phyloP scores from a whole-genome alignment of 2,797 vertebrate genomes.

The Mycteria americana region DNA sequence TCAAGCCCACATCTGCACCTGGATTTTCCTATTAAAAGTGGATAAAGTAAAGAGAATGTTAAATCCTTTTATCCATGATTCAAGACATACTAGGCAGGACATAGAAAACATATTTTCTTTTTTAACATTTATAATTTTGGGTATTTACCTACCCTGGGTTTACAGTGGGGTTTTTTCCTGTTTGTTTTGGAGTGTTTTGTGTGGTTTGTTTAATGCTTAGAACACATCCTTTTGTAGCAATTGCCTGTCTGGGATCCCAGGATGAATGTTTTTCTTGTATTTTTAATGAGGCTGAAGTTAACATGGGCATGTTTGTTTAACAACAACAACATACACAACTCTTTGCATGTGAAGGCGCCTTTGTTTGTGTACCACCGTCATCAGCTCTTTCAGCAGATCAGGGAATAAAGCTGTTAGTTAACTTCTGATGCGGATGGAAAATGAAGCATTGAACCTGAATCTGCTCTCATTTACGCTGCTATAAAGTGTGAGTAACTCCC shows the following conservation, averaged over 20 bases:
- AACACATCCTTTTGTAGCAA: constrained; percentile 19
- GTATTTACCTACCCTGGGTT: constrained; percentile 20
- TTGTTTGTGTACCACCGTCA: not conserved
- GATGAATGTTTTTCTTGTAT: constrained; percentile 58
- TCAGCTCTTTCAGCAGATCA: not conserved
- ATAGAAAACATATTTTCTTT: constrained; percentile 50
- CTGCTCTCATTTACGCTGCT: not conserved
- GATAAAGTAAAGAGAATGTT: constrained; percentile 63
- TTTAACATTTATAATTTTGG: constrained; percentile 21
- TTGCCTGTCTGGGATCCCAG: not conserved
- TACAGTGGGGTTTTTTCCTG: not conserved
- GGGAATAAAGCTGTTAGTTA: constrained; percentile 22
- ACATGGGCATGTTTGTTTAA: constrained; percentile 41
- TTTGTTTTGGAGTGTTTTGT: constrained; percentile 29
- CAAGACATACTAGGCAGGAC: constrained; percentile 29
- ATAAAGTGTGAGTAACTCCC: not conserved
- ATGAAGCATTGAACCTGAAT: not conserved
- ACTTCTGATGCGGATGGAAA: not conserved
- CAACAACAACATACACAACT: not conserved
- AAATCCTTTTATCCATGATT: constrained; percentile 56
- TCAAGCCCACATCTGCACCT: constrained; percentile 67
- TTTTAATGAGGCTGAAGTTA: constrained; percentile 41
- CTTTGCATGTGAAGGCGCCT: not conserved
- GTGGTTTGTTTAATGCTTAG: constrained; percentile 17
- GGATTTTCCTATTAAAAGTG: constrained; percentile 68